These are phyloP conservation scores for Micrastur ruficollis DNA, from an alignment of 2,797 vertebrate species.

Conservation along the genomic window DNA sequence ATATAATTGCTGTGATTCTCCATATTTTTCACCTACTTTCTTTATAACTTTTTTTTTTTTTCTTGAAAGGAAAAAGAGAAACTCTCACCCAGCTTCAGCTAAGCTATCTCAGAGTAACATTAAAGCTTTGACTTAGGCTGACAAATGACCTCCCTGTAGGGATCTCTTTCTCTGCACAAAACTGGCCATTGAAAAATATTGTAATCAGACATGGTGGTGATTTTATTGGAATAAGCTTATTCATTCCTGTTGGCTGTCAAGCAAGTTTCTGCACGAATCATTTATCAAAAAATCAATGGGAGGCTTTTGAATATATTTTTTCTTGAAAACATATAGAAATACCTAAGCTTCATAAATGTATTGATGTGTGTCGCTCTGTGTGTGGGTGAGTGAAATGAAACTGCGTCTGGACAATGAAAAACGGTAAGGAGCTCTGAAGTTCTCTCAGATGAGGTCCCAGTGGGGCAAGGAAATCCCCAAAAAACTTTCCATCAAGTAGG, in stretches of 20 bases:
- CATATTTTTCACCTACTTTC: not conserved
- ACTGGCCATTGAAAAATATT: slow-evolving; percentile 61
- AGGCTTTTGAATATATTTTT: slow-evolving; percentile 43
- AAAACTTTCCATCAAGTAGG: not conserved
- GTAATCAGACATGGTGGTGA: slow-evolving; percentile 53
- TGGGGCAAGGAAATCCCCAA: not conserved
- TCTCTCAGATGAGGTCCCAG: not conserved
- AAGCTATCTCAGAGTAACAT: slow-evolving; percentile 30
- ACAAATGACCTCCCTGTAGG: slow-evolving; percentile 7
- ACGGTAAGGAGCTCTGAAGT: not conserved
- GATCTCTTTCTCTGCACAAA: slow-evolving; percentile 44
- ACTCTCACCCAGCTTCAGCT: not conserved
- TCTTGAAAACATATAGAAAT: slow-evolving; percentile 22
- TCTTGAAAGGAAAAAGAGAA: not conserved
- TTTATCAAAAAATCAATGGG: slow-evolving; percentile 59
- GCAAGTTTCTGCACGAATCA: slow-evolving; percentile 43
- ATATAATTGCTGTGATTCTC: not conserved
- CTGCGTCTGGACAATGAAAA: slow-evolving; percentile 7
- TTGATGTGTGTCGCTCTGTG: not conserved
- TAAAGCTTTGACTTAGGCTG: slow-evolving; percentile 16
- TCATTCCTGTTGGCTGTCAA: slow-evolving; percentile 63
- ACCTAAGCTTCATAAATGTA: slow-evolving; percentile 30
- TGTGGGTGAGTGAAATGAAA: slow-evolving; percentile 9
- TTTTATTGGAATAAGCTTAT: slow-evolving; percentile 65
- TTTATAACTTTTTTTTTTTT: not conserved